Percentiles rank a stretch among this genome's conserved stretches.
These are phyloP conservation scores for Helicolenus hilgendorfi DNA, from an alignment of 2,797 vertebrate genomes.

Conservation along the genomic window DNA sequence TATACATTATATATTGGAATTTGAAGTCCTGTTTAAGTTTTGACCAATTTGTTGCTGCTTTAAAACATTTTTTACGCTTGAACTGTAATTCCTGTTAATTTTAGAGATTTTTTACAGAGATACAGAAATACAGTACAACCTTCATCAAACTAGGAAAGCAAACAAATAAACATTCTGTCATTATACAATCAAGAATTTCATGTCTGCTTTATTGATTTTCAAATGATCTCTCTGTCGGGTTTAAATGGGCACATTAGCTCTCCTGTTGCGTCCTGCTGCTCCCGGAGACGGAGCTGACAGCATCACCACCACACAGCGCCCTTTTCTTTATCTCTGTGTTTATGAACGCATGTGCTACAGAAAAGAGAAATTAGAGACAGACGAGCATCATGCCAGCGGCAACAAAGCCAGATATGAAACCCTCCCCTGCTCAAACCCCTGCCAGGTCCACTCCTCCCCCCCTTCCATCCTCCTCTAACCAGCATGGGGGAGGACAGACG, in stretches of 20 bases:
- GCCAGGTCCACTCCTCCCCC: conserved; percentile 37
- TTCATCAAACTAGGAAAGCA: background rate
- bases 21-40: too few species aligned
- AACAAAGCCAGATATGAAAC: conserved; percentile 73
- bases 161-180: background rate
- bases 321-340: conserved; percentile 24
- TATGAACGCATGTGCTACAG: conserved; percentile 32
- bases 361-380: conserved; percentile 49
- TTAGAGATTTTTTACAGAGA: background rate
- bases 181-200: background rate
- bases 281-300: conserved; percentile 14
- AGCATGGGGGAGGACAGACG: conserved; percentile 58
- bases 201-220: conserved; percentile 34
- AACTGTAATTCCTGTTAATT: too few species aligned
- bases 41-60: too few species aligned
- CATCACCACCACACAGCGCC: background rate
- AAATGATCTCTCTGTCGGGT: conserved; percentile 17
- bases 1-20: too few species aligned
- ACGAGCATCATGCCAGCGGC: conserved; percentile 61
- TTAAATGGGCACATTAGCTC: conserved; percentile 38
- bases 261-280: conserved; percentile 40
- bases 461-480: conserved; percentile 36
- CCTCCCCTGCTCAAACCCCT: conserved; percentile 54
- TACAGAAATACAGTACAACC: background rate
- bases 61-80: too few species aligned